Conservation (phyloP, 1,140 invertebrate genomes). For the Apis florea region DNA sequence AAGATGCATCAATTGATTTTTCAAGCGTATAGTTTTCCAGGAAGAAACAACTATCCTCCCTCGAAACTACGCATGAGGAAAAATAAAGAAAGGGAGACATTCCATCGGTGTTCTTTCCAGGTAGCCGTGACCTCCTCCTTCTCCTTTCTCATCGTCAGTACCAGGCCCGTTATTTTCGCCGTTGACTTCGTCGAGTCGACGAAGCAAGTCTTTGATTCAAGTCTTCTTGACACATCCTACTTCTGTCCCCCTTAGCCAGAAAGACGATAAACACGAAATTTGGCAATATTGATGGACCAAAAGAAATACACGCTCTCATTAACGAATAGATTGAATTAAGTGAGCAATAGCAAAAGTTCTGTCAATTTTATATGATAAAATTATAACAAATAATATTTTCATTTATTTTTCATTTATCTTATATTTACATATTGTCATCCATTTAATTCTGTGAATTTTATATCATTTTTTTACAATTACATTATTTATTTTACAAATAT, state of each 20-base stretch:
- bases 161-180: constrained; percentile 37
- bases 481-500: too few relatives aligned
- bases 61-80: background rate
- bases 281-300: background rate
- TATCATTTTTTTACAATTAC: too few relatives aligned
- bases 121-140: constrained; percentile 42
- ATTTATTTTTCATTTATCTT: too few relatives aligned
- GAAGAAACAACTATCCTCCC: background rate
- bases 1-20: background rate
- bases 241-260: background rate
- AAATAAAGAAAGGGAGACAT: constrained; percentile 35
- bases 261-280: background rate
- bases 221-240: background rate
- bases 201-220: background rate
- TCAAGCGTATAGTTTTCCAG: background rate
- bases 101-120: constrained; percentile 31
- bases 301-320: too few relatives aligned
- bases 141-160: constrained; percentile 26
- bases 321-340: too few relatives aligned
- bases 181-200: constrained; percentile 33
- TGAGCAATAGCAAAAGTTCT: too few relatives aligned
- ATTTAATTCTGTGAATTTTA: too few relatives aligned
- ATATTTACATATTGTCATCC: too few relatives aligned
- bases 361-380: too few relatives aligned
- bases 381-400: too few relatives aligned